A percentile compares a stretch with the other conserved stretches of the same genome.
Evolutionary conservation across 2,797 vertebrate genomes (phyloP).

Genomic region (Paguma larvata): DNA sequence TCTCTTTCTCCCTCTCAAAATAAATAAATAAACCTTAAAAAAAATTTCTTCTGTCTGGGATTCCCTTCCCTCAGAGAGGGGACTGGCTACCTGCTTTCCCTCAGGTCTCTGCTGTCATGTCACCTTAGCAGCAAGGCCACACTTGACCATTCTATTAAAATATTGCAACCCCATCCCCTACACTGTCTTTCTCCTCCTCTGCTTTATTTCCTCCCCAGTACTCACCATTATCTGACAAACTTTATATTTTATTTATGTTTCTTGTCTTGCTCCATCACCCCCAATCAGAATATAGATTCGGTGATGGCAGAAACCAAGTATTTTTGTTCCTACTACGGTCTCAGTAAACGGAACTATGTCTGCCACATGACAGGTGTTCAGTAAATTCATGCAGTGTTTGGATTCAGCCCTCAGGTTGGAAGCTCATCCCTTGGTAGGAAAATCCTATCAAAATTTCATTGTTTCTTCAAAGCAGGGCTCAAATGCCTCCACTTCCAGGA

Average conservation of each 20-base stretch:
- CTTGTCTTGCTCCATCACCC: neutral
- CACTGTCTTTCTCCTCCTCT: neutral
- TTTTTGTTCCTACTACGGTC: slow-evolving; percentile 32
- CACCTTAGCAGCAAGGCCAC: neutral
- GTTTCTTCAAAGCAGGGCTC: slow-evolving; percentile 2
- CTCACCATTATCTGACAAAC: neutral
- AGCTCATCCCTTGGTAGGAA: neutral
- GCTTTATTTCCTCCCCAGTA: slow-evolving; percentile 27
- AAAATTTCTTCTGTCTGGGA: neutral
- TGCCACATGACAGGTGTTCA: neutral
- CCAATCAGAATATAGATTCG: slow-evolving; percentile 33
- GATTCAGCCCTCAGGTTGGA: neutral
- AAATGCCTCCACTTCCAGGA: neutral
- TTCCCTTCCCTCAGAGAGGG: neutral
- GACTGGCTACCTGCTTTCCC: neutral
- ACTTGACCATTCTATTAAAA: neutral
- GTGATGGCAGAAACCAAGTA: slow-evolving; percentile 21
- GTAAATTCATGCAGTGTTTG: slow-evolving; percentile 3
- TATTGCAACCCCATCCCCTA: neutral
- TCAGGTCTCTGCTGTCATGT: neutral
- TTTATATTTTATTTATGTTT: slow-evolving; percentile 38
- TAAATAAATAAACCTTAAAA: no score
- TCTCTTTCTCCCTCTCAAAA: no score
- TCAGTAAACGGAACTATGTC: neutral
- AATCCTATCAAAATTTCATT: neutral